These are phyloP conservation scores for Drosophila fulvimacula DNA, from an alignment of 2,888 invertebrate species.

Conservation along the genomic window DNA sequence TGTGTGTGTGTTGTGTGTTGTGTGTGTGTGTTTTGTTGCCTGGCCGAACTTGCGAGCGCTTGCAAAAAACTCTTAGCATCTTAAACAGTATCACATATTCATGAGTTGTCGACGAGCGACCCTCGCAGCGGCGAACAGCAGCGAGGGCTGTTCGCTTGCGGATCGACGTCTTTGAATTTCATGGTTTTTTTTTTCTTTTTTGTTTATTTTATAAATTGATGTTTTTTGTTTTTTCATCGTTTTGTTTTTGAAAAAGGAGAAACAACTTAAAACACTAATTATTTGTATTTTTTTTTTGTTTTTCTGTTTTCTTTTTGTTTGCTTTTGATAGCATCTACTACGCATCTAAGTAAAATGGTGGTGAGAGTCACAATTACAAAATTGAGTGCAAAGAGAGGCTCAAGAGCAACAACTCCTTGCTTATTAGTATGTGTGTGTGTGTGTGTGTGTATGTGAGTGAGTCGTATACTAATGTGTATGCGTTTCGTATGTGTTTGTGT, in stretches of 20 bases:
- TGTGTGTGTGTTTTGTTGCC: conserved; percentile 55
- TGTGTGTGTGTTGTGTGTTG: conserved; percentile 42
- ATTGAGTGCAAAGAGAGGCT: conserved; percentile 47
- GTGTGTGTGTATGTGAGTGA: conserved; percentile 52
- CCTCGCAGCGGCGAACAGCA: conserved; percentile 52
- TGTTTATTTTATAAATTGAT: conserved; percentile 51
- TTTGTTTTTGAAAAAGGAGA: conserved; percentile 73
- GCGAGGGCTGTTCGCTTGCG: conserved; percentile 34
- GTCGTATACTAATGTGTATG: conserved; percentile 41
- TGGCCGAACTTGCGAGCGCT: conserved; percentile 54
- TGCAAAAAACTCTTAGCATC: conserved; percentile 81
- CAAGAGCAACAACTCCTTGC: conserved; percentile 36
- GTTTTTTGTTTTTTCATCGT: conserved; percentile 54
- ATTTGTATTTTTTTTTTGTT: conserved; percentile 49
- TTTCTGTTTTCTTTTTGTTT: conserved; percentile 36
- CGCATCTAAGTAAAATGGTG: conserved; percentile 81
- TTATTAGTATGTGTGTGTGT: conserved; percentile 62
- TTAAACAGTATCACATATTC: conserved; percentile 84
- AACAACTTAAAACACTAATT: conserved; percentile 76
- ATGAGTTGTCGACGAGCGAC: conserved; percentile 80
- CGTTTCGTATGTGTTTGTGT: conserved; percentile 46
- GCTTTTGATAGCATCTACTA: conserved; percentile 68
- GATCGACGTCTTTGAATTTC: conserved; percentile 74
- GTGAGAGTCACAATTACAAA: conserved; percentile 80
- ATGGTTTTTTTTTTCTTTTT: conserved; percentile 64